Conservation (phyloP, 2,797 vertebrate species). For the Remorina albescens region DNA sequence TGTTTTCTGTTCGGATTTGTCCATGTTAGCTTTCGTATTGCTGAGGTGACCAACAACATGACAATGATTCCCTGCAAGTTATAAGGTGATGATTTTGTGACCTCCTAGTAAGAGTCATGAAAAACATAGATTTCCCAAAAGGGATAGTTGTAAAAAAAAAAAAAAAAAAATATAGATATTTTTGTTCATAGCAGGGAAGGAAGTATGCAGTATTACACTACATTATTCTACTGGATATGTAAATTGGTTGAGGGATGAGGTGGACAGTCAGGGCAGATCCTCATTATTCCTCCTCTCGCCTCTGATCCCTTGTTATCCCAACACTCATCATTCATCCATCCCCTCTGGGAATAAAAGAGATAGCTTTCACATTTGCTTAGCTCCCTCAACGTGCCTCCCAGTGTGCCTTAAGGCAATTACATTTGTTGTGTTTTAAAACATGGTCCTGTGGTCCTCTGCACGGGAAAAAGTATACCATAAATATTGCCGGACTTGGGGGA, state of each 20-base stretch:
- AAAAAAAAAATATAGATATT: too few species aligned
- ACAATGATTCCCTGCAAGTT: slow-evolving; percentile 10
- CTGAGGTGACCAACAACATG: slow-evolving; percentile 14
- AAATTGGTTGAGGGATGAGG: slow-evolving; percentile 34
- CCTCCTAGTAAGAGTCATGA: slow-evolving; percentile 20
- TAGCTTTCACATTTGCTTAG: slow-evolving; percentile 65
- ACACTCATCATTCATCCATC: slow-evolving; percentile 61
- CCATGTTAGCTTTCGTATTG: slow-evolving; percentile 7
- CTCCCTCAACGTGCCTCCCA: slow-evolving; percentile 57
- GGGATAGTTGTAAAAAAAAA: slow-evolving; percentile 11
- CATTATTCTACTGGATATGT: slow-evolving; percentile 10
- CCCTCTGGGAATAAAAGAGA: slow-evolving; percentile 52
- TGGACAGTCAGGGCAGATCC: slow-evolving; percentile 50
- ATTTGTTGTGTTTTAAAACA: slow-evolving; percentile 51
- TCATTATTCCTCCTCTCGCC: slow-evolving; percentile 63
- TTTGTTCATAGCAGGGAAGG: not conserved
- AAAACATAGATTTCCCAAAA: slow-evolving; percentile 19
- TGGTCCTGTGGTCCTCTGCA: slow-evolving; percentile 17
- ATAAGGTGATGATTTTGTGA: slow-evolving; percentile 18
- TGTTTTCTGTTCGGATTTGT: not conserved
- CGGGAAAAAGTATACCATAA: slow-evolving; percentile 21
- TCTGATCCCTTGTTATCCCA: slow-evolving; percentile 74
- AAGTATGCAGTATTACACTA: slow-evolving; percentile 21
- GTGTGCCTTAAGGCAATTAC: slow-evolving; percentile 49
- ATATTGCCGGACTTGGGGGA: slow-evolving; percentile 11